Conservation (phyloP, 2,797 vertebrate genomes). For the Crenuchus spilurus region DNA sequence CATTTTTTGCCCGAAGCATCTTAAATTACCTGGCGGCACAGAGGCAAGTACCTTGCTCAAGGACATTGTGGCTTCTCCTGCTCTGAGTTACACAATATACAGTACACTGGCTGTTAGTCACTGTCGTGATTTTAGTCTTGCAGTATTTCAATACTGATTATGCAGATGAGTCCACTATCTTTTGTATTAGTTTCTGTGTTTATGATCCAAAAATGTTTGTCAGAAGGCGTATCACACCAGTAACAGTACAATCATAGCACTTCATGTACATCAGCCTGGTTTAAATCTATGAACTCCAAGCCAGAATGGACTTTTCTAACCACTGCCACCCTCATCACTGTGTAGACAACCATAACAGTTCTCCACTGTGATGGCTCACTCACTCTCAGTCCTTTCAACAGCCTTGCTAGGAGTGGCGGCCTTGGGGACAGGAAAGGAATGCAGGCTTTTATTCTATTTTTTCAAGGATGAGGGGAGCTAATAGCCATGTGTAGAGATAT, state of each 20-base stretch:
- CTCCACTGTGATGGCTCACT: neutral
- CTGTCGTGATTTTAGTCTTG: too few species aligned
- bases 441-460: neutral
- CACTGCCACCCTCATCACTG: neutral
- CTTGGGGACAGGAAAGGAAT: neutral
- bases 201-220: too few species aligned
- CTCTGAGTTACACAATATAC: too few species aligned
- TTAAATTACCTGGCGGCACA: neutral
- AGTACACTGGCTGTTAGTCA: too few species aligned
- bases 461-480: neutral
- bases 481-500: neutral
- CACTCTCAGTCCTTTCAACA: neutral
- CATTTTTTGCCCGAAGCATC: neutral
- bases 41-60: neutral
- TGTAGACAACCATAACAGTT: neutral
- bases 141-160: too few species aligned
- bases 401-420: neutral
- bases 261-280: too few species aligned
- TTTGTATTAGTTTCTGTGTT: too few species aligned
- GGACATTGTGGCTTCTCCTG: neutral
- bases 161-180: too few species aligned
- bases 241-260: too few species aligned
- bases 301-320: neutral
- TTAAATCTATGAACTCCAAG: neutral
- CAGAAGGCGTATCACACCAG: too few species aligned